Evolutionary conservation across 2,113 vertebrate genomes (phyloP).

Genomic region (Amphilophus citrinellus): DNA sequence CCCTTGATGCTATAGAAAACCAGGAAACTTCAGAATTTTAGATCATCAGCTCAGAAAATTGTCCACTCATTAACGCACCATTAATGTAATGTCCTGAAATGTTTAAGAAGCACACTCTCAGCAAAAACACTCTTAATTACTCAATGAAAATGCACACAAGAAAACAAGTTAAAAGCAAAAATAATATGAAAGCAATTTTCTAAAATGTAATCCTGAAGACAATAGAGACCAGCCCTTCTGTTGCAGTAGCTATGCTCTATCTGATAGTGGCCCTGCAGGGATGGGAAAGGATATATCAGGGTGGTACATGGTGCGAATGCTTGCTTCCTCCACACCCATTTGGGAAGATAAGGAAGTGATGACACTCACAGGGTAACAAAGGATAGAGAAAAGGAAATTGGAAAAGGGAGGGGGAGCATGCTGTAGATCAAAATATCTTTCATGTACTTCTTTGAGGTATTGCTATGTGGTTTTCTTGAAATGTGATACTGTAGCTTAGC

Average conservation of each 20-base stretch:
- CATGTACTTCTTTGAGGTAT: slow-evolving; percentile 48
- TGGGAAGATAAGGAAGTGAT: slow-evolving; percentile 68
- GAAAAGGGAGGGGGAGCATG: slow-evolving; percentile 56
- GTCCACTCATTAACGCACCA: background rate
- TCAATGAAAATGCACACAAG: background rate
- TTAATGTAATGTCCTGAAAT: background rate
- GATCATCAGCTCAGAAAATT: background rate
- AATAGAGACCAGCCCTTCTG: slow-evolving; percentile 14
- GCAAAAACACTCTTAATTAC: background rate
- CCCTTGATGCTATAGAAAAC: background rate
- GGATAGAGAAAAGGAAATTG: slow-evolving; percentile 69
- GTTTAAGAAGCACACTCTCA: background rate
- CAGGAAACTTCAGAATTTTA: background rate
- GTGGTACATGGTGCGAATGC: slow-evolving; percentile 46
- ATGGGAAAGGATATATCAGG: slow-evolving; percentile 58
- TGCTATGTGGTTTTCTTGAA: slow-evolving; percentile 25
- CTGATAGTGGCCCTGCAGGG: slow-evolving; percentile 46
- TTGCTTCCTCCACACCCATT: slow-evolving; percentile 45
- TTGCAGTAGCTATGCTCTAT: slow-evolving; percentile 32
- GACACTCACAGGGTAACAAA: slow-evolving; percentile 63
- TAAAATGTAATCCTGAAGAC: slow-evolving; percentile 39
- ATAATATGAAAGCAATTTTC: slow-evolving; percentile 23
- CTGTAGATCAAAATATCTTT: slow-evolving; percentile 50
- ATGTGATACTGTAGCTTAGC: slow-evolving; percentile 22
- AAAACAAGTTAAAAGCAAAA: background rate